Evolutionary conservation across 1,140 invertebrate genomes (phyloP), one percentile per base, ranked within the genome.

Genomic region (Meloidogyne chitwoodi): DNA sequence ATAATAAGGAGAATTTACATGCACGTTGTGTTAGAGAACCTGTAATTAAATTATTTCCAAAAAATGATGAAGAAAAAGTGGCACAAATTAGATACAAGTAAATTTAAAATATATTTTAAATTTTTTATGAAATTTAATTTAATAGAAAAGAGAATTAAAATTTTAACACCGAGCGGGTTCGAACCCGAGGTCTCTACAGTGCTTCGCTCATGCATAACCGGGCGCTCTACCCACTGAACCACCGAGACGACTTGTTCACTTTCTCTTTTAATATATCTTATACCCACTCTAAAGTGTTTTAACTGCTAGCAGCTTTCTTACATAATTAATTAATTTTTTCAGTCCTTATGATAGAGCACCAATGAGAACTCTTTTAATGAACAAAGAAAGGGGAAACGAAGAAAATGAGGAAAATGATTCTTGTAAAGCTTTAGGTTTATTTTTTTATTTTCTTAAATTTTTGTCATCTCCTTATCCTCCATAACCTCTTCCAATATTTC

Each of bases 341-440:
- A 93, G 93, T 84, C 88, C 91, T 3, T 91, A 92, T 81, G 92
- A 93, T 87, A 89, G 92, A 14, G 89, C 90, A 0, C 85, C 90
- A 1, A 91, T 83, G 34, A 34, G 70, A 22, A 76, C 65, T 24
- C 38, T 77, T 4, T 16, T 24, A 38, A 70, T 66, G 24, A 78
- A 48, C 22, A 69, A 81, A 24, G 27, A 48, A 6, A 34, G 73
- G n/a, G 34, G 6, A 12, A 75, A 22, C 12, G 73, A 31, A 75
- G 66, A 27, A 11, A 24, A 22, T 74, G 88, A 89, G 71, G 91
- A 90, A n/a, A 19, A 38, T 41, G 6, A 16, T 26, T 26, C 29
- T 16, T 16, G 4, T 14, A 41, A 56, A 41, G 34, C 24, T 56
- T 41, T 41, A 61, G 29, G 29, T 69, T 24, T 38, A 38, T 38